A percentile compares a stretch with the other conserved stretches of the same genome.
phyloP scores from a whole-genome alignment of 2,888 invertebrate species.

The Sphaerolaimus hirsutus region DNA sequence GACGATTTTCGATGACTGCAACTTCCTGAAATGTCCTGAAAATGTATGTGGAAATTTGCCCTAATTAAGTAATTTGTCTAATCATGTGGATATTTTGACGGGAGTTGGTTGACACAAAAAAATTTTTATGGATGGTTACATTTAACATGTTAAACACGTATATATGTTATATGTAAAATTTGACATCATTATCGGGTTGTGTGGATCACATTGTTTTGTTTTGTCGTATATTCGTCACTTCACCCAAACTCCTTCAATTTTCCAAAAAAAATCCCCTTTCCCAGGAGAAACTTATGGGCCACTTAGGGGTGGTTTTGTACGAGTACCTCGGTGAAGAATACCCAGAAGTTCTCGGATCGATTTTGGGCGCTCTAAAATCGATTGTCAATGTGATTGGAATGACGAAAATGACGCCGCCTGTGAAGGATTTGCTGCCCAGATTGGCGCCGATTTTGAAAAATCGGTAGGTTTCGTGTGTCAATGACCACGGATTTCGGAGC shows the following conservation, averaged over 20 bases:
- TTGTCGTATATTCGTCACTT: neutral
- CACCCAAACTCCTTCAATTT: no score
- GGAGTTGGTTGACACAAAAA: neutral
- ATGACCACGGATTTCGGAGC: no score
- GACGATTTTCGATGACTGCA: neutral
- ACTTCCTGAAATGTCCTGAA: neutral
- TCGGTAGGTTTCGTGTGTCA: no score
- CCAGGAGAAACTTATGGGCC: slow-evolving; percentile 92
- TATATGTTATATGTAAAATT: no score
- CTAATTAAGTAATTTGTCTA: no score
- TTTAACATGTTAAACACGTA: no score
- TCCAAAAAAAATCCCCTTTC: no score
- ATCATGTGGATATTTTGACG: no score
- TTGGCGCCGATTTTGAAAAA: slow-evolving; percentile 94
- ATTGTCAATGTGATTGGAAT: slow-evolving; percentile 99
- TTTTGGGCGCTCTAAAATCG: slow-evolving; percentile 88
- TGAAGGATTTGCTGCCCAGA: slow-evolving; percentile 83
- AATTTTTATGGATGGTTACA: no score
- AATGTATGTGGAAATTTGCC: no score
- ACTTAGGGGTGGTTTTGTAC: slow-evolving; percentile 90
- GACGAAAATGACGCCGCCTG: slow-evolving; percentile 99
- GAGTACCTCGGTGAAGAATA: slow-evolving; percentile 98
- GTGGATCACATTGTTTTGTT: slow-evolving; percentile 2
- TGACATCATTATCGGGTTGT: slow-evolving; percentile 3
- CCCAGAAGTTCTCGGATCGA: slow-evolving; percentile 91